A percentile compares a stretch with the other conserved stretches of the same genome.
Evolutionary conservation across 1,140 invertebrate genomes (phyloP).

Genomic region (Zeugodacus cucurbitae): DNA sequence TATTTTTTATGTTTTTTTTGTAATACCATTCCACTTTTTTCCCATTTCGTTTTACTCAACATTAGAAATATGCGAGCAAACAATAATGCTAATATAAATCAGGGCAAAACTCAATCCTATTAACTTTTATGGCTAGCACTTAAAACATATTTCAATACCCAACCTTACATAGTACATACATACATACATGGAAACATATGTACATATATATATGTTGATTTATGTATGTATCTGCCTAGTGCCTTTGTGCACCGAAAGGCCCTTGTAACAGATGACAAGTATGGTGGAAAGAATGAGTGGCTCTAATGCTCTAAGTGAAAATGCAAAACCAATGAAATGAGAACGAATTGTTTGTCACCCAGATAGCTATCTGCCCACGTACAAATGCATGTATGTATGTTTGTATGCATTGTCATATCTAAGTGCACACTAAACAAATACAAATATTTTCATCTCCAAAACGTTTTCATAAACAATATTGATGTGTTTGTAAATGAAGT

Average conservation of each 20-base stretch:
- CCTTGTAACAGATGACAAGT: slow-evolving; percentile 36
- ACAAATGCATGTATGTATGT: not conserved
- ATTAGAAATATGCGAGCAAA: not conserved
- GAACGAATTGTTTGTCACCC: not conserved
- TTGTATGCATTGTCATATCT: not conserved
- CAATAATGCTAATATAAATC: not conserved
- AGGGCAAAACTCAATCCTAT: slow-evolving; percentile 34
- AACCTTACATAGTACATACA: too few relatives aligned
- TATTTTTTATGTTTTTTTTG: too few relatives aligned
- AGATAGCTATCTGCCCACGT: not conserved
- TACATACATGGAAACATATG: not conserved
- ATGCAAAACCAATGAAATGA: slow-evolving; percentile 19
- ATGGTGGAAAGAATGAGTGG: slow-evolving; percentile 21
- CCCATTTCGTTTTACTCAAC: not conserved
- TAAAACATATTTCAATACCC: not conserved
- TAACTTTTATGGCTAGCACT: slow-evolving; percentile 22
- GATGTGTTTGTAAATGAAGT: not conserved
- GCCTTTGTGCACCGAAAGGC: slow-evolving; percentile 36
- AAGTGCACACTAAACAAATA: not conserved
- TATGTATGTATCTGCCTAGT: not conserved
- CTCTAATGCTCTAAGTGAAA: not conserved
- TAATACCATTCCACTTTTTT: not conserved
- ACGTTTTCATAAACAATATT: not conserved
- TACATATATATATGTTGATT: too few relatives aligned
- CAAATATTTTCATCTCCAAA: not conserved